phyloP scores from a whole-genome alignment of 2,888 invertebrate species.

The Diadegma fenestrale region DNA sequence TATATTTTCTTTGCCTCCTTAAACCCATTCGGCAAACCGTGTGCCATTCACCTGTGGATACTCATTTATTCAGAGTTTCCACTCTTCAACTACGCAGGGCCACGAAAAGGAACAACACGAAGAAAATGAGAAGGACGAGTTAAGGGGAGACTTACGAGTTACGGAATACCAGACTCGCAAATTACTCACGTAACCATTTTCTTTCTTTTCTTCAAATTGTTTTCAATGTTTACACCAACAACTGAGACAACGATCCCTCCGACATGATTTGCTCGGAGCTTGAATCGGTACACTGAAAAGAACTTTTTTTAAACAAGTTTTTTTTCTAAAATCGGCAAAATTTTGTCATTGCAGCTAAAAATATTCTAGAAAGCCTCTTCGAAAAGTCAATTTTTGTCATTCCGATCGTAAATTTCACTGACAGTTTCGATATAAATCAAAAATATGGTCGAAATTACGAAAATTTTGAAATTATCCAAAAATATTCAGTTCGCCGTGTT shows the following conservation, averaged over 20 bases:
- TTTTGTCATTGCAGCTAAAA: too few relatives aligned
- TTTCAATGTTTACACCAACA: not conserved
- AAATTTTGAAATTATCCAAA: too few relatives aligned
- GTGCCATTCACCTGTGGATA: conserved; percentile 62
- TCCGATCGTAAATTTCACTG: too few relatives aligned
- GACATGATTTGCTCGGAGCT: not conserved
- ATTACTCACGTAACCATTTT: not conserved
- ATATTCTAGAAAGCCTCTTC: too few relatives aligned
- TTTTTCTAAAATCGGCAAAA: too few relatives aligned
- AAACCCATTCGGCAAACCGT: conserved; percentile 52
- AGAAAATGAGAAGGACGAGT: conserved; percentile 7
- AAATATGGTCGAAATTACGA: too few relatives aligned
- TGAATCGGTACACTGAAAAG: too few relatives aligned
- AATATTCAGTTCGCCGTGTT: too few relatives aligned
- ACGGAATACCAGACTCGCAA: not conserved
- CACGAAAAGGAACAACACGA: not conserved
- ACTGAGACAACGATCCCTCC: not conserved
- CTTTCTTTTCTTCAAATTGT: not conserved
- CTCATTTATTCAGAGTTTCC: conserved; percentile 62
- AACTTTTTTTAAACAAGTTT: too few relatives aligned
- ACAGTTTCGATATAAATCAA: too few relatives aligned
- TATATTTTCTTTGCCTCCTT: conserved; percentile 48
- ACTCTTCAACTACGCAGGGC: conserved; percentile 16
- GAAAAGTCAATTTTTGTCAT: too few relatives aligned
- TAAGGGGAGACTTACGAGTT: not conserved